Evolutionary conservation across 2,888 invertebrate genomes (phyloP).

Genomic region (Perizoma flavofasciatum): DNA sequence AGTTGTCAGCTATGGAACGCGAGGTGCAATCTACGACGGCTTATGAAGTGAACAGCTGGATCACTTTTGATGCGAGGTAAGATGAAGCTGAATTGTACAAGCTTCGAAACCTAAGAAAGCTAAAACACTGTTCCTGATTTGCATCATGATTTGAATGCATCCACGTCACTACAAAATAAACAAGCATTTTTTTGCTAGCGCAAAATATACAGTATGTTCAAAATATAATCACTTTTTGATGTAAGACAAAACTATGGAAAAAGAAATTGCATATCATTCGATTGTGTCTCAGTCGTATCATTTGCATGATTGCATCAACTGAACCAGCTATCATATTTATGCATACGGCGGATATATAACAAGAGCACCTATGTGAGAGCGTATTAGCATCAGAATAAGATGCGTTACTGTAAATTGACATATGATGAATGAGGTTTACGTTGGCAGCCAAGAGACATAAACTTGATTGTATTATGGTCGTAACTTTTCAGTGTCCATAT

Average conservation of each 20-base stretch:
- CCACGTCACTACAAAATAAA: too few relatives aligned
- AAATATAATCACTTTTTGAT: too few relatives aligned
- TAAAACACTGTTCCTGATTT: too few relatives aligned
- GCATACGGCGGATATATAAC: constrained; percentile 37
- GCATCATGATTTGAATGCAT: too few relatives aligned
- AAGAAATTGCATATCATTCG: too few relatives aligned
- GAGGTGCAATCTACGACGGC: constrained; percentile 64
- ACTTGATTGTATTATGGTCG: constrained; percentile 35
- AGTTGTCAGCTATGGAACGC: constrained; percentile 67
- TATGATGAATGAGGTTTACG: constrained; percentile 33
- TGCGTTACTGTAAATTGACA: constrained; percentile 40
- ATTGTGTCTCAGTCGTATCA: too few relatives aligned
- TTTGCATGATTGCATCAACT: neutral
- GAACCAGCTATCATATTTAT: constrained; percentile 13
- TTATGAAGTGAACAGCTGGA: constrained; percentile 26
- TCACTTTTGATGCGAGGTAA: constrained; percentile 10
- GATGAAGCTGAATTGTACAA: too few relatives aligned
- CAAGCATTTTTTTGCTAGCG: too few relatives aligned
- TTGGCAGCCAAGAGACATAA: constrained; percentile 24
- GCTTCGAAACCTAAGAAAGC: too few relatives aligned
- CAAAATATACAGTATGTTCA: too few relatives aligned
- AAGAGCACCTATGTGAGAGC: constrained; percentile 31
- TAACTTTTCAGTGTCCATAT: constrained; percentile 24
- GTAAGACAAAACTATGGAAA: too few relatives aligned
- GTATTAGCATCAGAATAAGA: constrained; percentile 40